Evolutionary conservation across 2,888 invertebrate species (phyloP).

Genomic region (Chorisops tibialis): DNA sequence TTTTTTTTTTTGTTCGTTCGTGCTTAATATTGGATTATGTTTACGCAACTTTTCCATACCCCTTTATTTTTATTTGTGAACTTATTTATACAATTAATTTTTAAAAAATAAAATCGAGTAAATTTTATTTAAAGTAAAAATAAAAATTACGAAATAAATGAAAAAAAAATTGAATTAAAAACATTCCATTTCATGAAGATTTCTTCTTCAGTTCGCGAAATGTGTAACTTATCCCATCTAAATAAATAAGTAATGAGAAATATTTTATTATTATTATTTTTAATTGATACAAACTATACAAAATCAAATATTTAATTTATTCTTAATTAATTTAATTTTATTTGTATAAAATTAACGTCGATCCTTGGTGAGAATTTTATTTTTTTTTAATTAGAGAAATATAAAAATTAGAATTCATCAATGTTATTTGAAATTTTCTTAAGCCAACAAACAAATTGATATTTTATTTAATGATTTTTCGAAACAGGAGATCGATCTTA

Average conservation of each 20-base stretch:
- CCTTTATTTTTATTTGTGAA: not conserved
- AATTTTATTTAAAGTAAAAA: not conserved
- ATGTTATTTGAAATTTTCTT: not conserved
- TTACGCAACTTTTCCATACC: too few relatives aligned
- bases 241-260: not conserved
- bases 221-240: not conserved
- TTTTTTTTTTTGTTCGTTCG: not conserved
- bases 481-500: too few relatives aligned
- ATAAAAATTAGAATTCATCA: not conserved
- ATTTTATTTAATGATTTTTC: not conserved
- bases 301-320: not conserved
- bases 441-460: not conserved
- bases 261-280: not conserved
- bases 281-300: not conserved
- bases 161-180: not conserved
- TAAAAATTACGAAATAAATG: not conserved
- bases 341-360: not conserved
- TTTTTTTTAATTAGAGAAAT: not conserved
- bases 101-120: not conserved
- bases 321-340: too few relatives aligned
- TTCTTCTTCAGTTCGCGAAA: not conserved
- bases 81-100: not conserved
- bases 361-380: constrained; percentile 6
- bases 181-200: constrained; percentile 20
- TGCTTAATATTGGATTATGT: constrained; percentile 3